phyloP scores from a whole-genome alignment of 2,797 vertebrate genomes.

The Malacoctenus gilli region DNA sequence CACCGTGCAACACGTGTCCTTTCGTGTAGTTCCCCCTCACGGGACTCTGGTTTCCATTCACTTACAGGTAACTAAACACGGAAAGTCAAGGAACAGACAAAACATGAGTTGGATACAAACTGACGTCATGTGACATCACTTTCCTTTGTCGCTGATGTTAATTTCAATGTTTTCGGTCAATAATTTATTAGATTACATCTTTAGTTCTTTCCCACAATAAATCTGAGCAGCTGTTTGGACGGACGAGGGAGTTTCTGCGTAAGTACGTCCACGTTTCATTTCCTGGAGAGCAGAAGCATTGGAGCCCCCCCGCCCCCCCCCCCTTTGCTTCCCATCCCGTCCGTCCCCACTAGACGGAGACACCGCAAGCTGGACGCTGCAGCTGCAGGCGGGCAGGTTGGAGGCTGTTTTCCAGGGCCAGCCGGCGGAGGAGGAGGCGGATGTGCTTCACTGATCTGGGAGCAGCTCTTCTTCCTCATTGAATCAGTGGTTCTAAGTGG shows the following conservation, averaged over 20 bases:
- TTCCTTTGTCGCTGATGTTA: no score
- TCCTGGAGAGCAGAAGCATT: conserved; percentile 41
- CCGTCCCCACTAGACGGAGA: conserved; percentile 54
- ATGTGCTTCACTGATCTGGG: conserved; percentile 65
- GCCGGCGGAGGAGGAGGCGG: conserved; percentile 12
- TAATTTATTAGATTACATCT: no score
- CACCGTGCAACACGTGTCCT: conserved; percentile 22
- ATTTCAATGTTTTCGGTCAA: no score
- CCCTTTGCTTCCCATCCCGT: no score
- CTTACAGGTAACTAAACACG: no score
- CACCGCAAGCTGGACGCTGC: conserved; percentile 15
- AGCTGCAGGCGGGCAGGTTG: conserved; percentile 20
- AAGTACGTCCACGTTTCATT: conserved; percentile 33
- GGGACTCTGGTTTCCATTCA: conserved; percentile 9
- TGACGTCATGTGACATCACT: no score
- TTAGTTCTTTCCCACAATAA: no score
- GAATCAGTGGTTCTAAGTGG: conserved; percentile 29
- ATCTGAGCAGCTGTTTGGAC: no score
- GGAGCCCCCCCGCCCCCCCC: no score
- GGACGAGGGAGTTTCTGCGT: no score
- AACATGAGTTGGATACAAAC: no score
- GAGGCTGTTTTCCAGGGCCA: conserved; percentile 31
- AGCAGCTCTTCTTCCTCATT: conserved; percentile 29
- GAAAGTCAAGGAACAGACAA: no score
- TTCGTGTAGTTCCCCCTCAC: neutral